These are phyloP conservation scores for Clarias fuscus DNA, from an alignment of 2,797 vertebrate species.

Conservation along the genomic window DNA sequence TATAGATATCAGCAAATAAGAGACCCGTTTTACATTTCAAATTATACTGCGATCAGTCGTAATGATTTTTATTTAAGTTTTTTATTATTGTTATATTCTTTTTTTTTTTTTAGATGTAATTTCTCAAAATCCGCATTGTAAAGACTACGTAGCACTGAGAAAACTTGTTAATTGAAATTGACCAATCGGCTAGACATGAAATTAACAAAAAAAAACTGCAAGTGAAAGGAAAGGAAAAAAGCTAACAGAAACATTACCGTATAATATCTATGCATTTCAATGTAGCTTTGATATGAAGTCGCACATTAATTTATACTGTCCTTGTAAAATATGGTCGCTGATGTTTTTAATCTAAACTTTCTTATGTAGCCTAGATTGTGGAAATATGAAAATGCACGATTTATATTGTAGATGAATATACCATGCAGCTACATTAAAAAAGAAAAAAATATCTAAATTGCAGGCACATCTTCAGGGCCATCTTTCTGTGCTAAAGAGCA, in stretches of 20 bases:
- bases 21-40: conserved; percentile 8
- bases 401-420: conserved; percentile 6
- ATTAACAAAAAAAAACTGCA: not conserved
- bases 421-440: conserved; percentile 26
- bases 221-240: not conserved
- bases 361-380: not conserved
- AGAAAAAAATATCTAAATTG: conserved; percentile 47
- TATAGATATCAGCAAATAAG: conserved; percentile 49
- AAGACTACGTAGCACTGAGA: not conserved
- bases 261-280: not conserved
- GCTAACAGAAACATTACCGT: not conserved
- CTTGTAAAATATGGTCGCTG: conserved; percentile 15
- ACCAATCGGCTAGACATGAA: not conserved
- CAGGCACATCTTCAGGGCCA: conserved; percentile 45
- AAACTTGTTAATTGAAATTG: not conserved
- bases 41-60: not conserved
- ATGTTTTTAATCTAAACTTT: conserved; percentile 7
- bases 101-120: not conserved
- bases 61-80: not conserved
- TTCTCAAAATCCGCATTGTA: not conserved
- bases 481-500: conserved; percentile 49
- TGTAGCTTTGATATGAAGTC: conserved; percentile 3
- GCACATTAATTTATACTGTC: conserved; percentile 12
- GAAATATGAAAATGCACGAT: conserved; percentile 1
- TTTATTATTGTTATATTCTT: not conserved